Evolutionary conservation across 2,113 vertebrate species (phyloP).

Genomic region (Phaethornis superciliosus): DNA sequence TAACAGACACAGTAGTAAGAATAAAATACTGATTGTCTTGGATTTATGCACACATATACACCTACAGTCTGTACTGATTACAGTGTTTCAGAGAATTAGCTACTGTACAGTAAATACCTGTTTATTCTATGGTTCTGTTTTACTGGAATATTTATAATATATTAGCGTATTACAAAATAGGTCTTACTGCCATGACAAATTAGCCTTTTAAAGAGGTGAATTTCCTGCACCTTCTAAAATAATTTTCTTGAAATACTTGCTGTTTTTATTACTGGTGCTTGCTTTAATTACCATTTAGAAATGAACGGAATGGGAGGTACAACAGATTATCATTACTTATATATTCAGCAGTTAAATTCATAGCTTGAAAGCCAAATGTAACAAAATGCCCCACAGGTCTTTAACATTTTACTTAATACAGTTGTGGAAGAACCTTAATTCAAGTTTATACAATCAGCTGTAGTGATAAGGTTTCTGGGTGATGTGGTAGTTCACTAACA

Average conservation of each 20-base stretch:
- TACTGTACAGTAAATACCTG: neutral
- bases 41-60: neutral
- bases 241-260: constrained; percentile 56
- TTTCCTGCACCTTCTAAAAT: constrained; percentile 43
- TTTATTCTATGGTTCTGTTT: constrained; percentile 31
- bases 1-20: constrained; percentile 34
- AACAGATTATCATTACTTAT: constrained; percentile 58
- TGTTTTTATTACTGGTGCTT: constrained; percentile 61
- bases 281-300: constrained; percentile 68
- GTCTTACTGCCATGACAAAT: constrained; percentile 54
- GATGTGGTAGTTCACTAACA: neutral
- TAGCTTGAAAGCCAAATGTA: constrained; percentile 59
- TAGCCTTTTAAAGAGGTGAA: constrained; percentile 23
- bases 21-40: constrained; percentile 10
- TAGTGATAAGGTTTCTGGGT: neutral
- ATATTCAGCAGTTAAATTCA: constrained; percentile 52
- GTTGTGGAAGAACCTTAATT: constrained; percentile 60
- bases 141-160: neutral
- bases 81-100: neutral
- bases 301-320: constrained; percentile 60
- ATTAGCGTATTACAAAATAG: neutral
- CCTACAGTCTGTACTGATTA: neutral
- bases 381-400: constrained; percentile 59
- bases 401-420: constrained; percentile 53
- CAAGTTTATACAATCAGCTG: constrained; percentile 47